These are phyloP conservation scores for Craniophora ligustri DNA, from an alignment of 2,888 invertebrate genomes.

Conservation along the genomic window DNA sequence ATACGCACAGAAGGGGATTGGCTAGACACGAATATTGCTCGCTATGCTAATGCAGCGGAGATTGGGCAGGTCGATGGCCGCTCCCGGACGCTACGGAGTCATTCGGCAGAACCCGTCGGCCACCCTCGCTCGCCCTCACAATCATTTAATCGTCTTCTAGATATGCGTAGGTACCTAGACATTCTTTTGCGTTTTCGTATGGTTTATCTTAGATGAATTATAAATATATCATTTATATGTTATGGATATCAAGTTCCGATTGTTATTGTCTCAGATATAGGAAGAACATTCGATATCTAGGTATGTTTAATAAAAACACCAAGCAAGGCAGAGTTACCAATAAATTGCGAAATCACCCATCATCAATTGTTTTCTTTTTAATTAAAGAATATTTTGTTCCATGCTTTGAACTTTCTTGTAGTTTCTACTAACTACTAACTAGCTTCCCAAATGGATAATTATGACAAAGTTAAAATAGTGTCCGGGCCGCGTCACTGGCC, in stretches of 20 bases:
- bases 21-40: slow-evolving; percentile 86
- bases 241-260: neutral
- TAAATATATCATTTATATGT: neutral
- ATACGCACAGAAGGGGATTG: slow-evolving; percentile 70
- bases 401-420: neutral
- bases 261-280: too few relatives aligned
- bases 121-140: slow-evolving; percentile 79
- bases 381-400: neutral
- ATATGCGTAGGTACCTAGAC: slow-evolving; percentile 30
- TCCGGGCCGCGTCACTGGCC: slow-evolving; percentile 77
- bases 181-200: slow-evolving; percentile 32
- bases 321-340: slow-evolving; percentile 8
- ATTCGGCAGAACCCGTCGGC: slow-evolving; percentile 84
- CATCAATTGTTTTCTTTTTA: neutral
- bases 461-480: slow-evolving; percentile 76
- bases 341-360: neutral
- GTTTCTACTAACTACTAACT: too few relatives aligned
- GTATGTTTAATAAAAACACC: slow-evolving; percentile 3
- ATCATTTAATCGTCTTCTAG: slow-evolving; percentile 55
- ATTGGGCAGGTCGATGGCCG: slow-evolving; percentile 89
- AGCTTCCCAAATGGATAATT: slow-evolving; percentile 58
- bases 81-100: slow-evolving; percentile 86
- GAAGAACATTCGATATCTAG: too few relatives aligned
- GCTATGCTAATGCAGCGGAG: slow-evolving; percentile 89
- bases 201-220: slow-evolving; percentile 13